Evolutionary conservation across 2,888 invertebrate genomes (phyloP), one percentile per base, ranked within the genome.

Genomic region (Tetropium fuscum): DNA sequence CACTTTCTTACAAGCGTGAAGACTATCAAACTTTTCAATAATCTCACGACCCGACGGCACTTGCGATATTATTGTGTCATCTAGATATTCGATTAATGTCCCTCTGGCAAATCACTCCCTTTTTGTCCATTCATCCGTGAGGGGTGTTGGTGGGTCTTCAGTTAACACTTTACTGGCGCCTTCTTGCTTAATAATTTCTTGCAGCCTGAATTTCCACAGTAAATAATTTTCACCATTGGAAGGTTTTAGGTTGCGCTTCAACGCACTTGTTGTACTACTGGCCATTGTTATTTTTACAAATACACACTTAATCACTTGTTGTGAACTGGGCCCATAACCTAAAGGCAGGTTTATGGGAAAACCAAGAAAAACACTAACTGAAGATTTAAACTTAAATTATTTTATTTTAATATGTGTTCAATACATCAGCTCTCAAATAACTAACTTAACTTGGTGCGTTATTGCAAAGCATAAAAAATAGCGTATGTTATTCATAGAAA

Each of bases 211-310:
- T 48, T 62, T 62, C 54, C 60, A 53, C 48, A 60, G 40, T 32
- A 54, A 58, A 58, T 62, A 62, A 20, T 58, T 58, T 55, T 61
- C 59, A 43, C 57, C 56, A 45, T 65, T 65, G 4, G 20, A 47
- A n/a, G n/a, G n/a, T n/a, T n/a, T n/a, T 51, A 64, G 13, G 38
- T 59, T 64, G 7, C 59, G 34, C 16, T 64, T 63, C 19, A 54
- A 8, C 13, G 13, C 54, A 58, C 19, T 7, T n/a, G 32, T 47
- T 36, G 43, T 19, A 34, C 47, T 57, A 53, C 62, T 64, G 18
- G 61, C 60, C 61, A 63, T 63, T 32, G 57, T 63, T 53, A 45
- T 45, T 54, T 45, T 16, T 10, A 30, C n/a, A 3, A 22, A 3
- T 22, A 22, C 6, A 22, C 22, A 22, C 22, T 22, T 22, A 22